Percentiles rank a stretch among this genome's conserved stretches.
Conservation (phyloP, 2,797 vertebrate genomes). For the Carcharodon carcharias region DNA sequence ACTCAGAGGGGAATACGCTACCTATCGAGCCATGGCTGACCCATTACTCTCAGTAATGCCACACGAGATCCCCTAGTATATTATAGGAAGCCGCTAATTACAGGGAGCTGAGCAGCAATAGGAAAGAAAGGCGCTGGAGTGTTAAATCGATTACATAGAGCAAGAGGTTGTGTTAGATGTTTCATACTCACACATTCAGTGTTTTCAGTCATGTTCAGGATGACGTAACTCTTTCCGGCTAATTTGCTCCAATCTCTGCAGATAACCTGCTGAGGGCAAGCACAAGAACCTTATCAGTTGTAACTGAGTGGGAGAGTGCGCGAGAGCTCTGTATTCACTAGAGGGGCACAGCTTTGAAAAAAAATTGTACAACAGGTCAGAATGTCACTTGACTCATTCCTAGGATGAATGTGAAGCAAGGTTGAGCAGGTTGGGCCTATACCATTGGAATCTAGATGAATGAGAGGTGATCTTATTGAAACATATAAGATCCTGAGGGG, state of each 20-base stretch:
- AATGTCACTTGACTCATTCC: too few relatives aligned
- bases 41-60: not conserved
- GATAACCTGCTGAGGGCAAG: slow-evolving; percentile 65
- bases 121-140: too few relatives aligned
- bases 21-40: not conserved
- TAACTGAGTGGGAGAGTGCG: not conserved
- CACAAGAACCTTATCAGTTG: not conserved
- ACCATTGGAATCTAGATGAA: too few relatives aligned
- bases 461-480: too few relatives aligned
- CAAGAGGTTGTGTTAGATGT: not conserved
- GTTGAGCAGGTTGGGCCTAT: too few relatives aligned
- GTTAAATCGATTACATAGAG: not conserved
- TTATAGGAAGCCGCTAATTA: not conserved
- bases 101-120: not conserved
- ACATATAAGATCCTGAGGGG: too few relatives aligned
- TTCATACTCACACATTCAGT: slow-evolving; percentile 80
- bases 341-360: not conserved
- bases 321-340: not conserved
- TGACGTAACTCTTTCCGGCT: slow-evolving; percentile 74
- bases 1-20: not conserved
- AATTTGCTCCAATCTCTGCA: slow-evolving; percentile 91
- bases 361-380: not conserved
- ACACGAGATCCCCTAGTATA: not conserved
- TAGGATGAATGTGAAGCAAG: too few relatives aligned
- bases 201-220: slow-evolving; percentile 87